Conservation (phyloP, 2,113 vertebrate species). For the Calidris pygmaea region DNA sequence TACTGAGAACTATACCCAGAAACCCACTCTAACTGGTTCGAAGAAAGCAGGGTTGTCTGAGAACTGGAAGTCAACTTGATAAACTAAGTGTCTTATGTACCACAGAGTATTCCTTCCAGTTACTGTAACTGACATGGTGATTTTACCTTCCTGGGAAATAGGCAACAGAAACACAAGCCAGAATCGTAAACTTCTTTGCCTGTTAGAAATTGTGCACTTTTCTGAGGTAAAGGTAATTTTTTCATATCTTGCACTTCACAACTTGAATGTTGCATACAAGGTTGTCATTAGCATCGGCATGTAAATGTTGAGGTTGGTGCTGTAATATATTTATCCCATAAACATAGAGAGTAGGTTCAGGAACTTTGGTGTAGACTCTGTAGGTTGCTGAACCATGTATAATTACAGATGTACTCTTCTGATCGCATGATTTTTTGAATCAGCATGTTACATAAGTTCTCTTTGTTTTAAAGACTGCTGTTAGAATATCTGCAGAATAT, state of each 20-base stretch:
- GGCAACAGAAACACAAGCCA: background rate
- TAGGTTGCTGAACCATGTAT: background rate
- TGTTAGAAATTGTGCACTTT: background rate
- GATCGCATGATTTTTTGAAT: background rate
- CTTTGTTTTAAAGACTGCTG: background rate
- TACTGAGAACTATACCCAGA: background rate
- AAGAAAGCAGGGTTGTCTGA: background rate
- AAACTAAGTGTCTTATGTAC: background rate
- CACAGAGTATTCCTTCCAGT: background rate
- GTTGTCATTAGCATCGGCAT: background rate
- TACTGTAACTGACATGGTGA: background rate
- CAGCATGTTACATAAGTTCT: background rate
- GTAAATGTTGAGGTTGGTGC: background rate
- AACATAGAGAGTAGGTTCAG: background rate
- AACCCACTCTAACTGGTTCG: background rate
- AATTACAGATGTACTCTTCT: background rate
- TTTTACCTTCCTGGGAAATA: background rate
- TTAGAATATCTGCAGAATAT: background rate
- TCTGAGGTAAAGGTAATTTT: background rate
- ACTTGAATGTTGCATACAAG: background rate
- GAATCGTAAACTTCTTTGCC: background rate
- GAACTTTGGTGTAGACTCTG: background rate
- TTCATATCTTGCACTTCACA: background rate
- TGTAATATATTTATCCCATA: background rate
- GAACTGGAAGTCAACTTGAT: background rate